A percentile compares a stretch with the other conserved stretches of the same genome.
phyloP scores from a whole-genome alignment of 2,888 invertebrate species.

The Punctoribates punctum region DNA sequence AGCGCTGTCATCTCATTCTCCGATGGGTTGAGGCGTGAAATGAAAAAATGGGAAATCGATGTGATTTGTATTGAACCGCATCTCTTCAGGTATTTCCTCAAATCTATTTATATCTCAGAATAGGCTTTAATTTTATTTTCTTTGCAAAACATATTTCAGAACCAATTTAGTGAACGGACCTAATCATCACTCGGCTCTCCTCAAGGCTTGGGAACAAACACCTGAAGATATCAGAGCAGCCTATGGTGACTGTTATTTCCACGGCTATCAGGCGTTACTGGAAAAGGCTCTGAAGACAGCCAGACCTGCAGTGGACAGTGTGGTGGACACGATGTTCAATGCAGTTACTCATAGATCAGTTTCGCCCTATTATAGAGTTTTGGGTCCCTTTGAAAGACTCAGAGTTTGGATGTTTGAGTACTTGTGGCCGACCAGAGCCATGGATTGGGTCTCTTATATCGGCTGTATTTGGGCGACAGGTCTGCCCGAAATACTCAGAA shows the following conservation, averaged over 20 bases:
- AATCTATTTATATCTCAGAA: neutral
- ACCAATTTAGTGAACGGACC: constrained; percentile 47
- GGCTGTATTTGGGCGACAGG: constrained; percentile 32
- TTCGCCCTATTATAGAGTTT: constrained; percentile 38
- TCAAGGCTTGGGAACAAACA: constrained; percentile 51
- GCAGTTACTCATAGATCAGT: constrained; percentile 50
- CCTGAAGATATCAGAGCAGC: constrained; percentile 50
- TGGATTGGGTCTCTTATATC: constrained; percentile 37
- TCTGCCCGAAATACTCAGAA: neutral
- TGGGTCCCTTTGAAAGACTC: constrained; percentile 40
- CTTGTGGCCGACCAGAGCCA: constrained; percentile 37
- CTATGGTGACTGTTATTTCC: constrained; percentile 52
- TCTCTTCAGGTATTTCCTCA: constrained; percentile 48
- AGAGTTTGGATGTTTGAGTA: constrained; percentile 39
- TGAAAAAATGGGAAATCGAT: constrained; percentile 51
- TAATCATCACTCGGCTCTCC: constrained; percentile 45
- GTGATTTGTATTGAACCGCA: constrained; percentile 52
- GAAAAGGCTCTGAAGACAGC: constrained; percentile 45
- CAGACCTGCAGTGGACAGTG: constrained; percentile 50
- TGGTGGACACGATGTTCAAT: constrained; percentile 51
- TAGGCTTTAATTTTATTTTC: constrained; percentile 44
- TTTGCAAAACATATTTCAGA: constrained; percentile 25
- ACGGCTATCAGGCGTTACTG: constrained; percentile 50
- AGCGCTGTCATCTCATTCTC: constrained; percentile 51
- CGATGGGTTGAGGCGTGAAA: constrained; percentile 52